Conservation (phyloP, 2,113 vertebrate genomes). For the Daphoenositta chrysoptera region DNA sequence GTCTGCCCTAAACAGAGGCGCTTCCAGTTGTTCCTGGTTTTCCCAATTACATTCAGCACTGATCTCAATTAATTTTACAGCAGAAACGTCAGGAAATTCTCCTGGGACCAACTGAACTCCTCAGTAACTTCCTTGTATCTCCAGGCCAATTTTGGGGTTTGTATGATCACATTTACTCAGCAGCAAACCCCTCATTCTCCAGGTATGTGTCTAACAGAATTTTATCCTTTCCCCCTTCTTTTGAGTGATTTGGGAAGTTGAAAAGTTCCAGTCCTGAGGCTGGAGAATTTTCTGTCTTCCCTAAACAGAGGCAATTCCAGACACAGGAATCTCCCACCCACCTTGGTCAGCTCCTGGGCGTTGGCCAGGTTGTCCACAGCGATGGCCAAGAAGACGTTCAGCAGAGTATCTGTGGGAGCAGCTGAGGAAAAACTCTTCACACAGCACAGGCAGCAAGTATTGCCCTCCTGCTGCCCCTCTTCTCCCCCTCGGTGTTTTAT, state of each 20-base stretch:
- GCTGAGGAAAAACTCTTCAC: constrained; percentile 69
- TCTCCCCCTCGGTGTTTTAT: fast-evolving
- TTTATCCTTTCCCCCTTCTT: no score
- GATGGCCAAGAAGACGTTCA: constrained; percentile 95
- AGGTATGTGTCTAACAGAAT: no score
- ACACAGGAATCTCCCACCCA: not conserved
- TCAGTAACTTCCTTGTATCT: no score
- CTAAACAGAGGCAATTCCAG: not conserved
- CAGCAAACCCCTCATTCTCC: no score
- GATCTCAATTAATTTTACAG: no score
- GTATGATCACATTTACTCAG: no score
- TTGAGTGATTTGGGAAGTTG: not conserved
- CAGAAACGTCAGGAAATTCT: no score
- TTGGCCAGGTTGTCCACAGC: constrained; percentile 96
- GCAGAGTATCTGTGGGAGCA: constrained; percentile 82
- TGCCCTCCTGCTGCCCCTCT: not conserved
- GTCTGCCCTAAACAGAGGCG: no score
- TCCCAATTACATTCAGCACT: no score
- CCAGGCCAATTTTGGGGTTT: no score
- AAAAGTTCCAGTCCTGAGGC: not conserved
- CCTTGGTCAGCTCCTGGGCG: constrained; percentile 95
- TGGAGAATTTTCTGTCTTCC: not conserved
- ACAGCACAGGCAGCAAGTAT: fast-evolving
- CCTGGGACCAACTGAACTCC: no score
- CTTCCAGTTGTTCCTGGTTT: no score